phyloP scores from a whole-genome alignment of 2,113 vertebrate genomes.

The Scatophagus argus region DNA sequence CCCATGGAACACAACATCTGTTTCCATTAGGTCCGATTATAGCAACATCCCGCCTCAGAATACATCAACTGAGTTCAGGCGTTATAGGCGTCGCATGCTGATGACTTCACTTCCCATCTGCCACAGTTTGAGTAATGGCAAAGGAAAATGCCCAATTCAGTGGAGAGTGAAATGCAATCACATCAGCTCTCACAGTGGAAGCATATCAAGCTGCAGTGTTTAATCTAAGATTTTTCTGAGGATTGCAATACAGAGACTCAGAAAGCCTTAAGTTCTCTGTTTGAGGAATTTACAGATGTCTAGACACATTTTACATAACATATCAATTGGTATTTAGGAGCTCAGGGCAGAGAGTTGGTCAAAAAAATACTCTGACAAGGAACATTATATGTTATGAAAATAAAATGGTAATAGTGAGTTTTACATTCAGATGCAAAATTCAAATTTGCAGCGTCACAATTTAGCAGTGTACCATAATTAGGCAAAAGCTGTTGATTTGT shows the following conservation, averaged over 20 bases:
- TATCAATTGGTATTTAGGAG: neutral
- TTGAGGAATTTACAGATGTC: constrained; percentile 18
- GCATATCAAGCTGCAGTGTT: constrained; percentile 42
- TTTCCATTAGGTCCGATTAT: constrained; percentile 72
- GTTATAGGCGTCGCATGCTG: constrained; percentile 61
- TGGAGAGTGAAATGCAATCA: constrained; percentile 73
- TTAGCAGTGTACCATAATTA: neutral
- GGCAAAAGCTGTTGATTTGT: neutral
- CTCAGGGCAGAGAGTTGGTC: neutral
- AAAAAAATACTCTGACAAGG: neutral
- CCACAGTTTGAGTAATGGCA: constrained; percentile 60
- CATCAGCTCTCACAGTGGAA: constrained; percentile 52
- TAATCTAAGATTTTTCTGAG: constrained; percentile 40
- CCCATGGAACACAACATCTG: constrained; percentile 73
- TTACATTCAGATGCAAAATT: no score
- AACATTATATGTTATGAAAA: neutral
- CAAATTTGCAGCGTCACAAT: neutral
- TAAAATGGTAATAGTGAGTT: neutral
- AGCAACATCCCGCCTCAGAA: constrained; percentile 60
- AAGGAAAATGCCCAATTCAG: constrained; percentile 64
- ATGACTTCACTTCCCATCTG: constrained; percentile 77
- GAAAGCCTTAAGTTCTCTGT: constrained; percentile 17
- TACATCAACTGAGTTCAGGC: constrained; percentile 54
- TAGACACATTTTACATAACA: neutral
- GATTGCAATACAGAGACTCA: neutral